Conservation (phyloP, 2,888 invertebrate genomes). For the Cotesia congregata region DNA sequence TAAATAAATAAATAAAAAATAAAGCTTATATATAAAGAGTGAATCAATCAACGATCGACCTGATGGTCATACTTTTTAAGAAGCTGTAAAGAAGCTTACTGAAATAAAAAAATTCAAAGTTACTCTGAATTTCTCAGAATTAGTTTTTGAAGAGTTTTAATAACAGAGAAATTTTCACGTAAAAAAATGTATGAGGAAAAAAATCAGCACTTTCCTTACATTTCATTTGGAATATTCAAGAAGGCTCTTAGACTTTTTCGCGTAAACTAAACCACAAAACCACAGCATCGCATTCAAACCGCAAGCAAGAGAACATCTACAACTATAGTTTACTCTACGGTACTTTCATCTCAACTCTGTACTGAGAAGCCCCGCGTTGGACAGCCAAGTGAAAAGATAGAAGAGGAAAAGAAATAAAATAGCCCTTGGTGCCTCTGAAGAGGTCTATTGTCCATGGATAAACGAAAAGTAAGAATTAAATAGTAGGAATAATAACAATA, state of each 20-base stretch:
- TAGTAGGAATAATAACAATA: neutral
- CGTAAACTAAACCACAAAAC: conserved; percentile 12
- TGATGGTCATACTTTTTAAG: no score
- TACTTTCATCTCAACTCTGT: conserved; percentile 28
- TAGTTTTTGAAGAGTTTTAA: neutral
- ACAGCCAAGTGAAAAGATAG: conserved; percentile 39
- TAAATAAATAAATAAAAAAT: no score
- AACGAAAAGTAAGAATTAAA: conserved; percentile 21
- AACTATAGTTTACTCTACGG: neutral
- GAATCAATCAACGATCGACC: no score
- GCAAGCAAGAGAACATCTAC: conserved; percentile 3
- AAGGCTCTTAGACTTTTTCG: conserved; percentile 15
- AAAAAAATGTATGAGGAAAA: conserved; percentile 3
- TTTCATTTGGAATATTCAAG: conserved; percentile 22
- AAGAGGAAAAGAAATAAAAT: conserved; percentile 4
- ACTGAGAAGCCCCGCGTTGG: conserved; percentile 34
- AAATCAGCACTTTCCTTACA: neutral
- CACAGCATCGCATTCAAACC: neutral
- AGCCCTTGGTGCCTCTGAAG: conserved; percentile 12
- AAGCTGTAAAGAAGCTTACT: no score
- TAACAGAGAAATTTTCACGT: neutral
- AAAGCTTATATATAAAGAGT: no score
- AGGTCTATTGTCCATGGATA: conserved; percentile 23
- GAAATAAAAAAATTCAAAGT: neutral
- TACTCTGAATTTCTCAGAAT: neutral